Conservation (phyloP, 2,888 invertebrate genomes). For the Unio pictorum region DNA sequence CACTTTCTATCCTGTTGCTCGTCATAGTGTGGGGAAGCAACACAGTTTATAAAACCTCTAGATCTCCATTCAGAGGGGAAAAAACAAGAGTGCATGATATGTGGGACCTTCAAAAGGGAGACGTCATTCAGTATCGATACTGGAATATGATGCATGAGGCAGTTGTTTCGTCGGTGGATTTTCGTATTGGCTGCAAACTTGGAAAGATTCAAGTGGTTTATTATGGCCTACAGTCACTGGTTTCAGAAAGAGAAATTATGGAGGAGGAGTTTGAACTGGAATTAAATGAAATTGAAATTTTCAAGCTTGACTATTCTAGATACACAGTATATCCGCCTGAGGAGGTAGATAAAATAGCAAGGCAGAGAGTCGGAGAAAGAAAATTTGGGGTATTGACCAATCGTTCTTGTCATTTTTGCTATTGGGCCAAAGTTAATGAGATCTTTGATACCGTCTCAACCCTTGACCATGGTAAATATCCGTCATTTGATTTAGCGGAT, state of each 20-base stretch:
- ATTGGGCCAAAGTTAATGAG: conserved; percentile 21
- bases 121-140: conserved; percentile 13
- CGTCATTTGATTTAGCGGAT: not conserved
- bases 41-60: conserved; percentile 6
- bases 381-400: conserved; percentile 14
- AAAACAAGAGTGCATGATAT: conserved; percentile 3
- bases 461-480: not conserved
- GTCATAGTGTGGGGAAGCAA: conserved; percentile 6
- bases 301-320: conserved; percentile 5
- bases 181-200: conserved; percentile 1
- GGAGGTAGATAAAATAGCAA: conserved; percentile 12
- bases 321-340: conserved; percentile 7
- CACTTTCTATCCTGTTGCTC: conserved; percentile 6
- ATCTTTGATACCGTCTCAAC: not conserved
- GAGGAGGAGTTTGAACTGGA: conserved; percentile 10
- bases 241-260: conserved; percentile 8
- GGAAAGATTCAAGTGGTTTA: conserved; percentile 5
- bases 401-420: conserved; percentile 22
- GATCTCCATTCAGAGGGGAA: conserved; percentile 12
- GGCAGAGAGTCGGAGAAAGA: conserved; percentile 17
- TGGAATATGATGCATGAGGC: conserved; percentile 9
- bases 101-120: conserved; percentile 8
- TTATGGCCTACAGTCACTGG: conserved; percentile 7
- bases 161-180: conserved; percentile 6
- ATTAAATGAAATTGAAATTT: not conserved